phyloP scores from a whole-genome alignment of 2,888 invertebrate species.

The Rapana venosa region DNA sequence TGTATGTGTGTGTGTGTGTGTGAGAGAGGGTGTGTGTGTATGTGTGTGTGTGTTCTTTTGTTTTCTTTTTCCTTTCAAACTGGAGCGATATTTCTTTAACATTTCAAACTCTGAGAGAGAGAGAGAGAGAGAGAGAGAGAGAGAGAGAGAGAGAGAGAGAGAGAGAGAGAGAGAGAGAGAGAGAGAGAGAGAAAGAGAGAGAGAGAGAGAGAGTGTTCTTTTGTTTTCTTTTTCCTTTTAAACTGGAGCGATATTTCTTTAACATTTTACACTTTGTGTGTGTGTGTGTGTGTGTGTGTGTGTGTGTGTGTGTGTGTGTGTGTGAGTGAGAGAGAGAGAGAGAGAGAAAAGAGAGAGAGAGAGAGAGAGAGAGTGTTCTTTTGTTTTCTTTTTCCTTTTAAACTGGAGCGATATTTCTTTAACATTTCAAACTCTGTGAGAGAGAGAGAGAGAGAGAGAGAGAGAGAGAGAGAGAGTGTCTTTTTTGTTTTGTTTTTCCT shows the following conservation, averaged over 20 bases:
- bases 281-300: not conserved
- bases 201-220: not conserved
- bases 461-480: not conserved
- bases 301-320: not conserved
- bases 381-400: too few species aligned
- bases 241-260: too few species aligned
- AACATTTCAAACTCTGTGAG: not conserved
- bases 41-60: too few species aligned
- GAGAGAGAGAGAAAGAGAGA: not conserved
- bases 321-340: not conserved
- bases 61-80: too few species aligned
- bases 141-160: not conserved
- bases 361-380: not conserved
- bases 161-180: not conserved
- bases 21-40: too few species aligned
- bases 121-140: not conserved
- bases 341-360: not conserved
- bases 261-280: not conserved
- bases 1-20: too few species aligned
- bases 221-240: too few species aligned
- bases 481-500: too few species aligned
- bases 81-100: too few species aligned
- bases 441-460: not conserved
- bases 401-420: too few species aligned
- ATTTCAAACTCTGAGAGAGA: not conserved